phyloP scores from a whole-genome alignment of 2,888 invertebrate species.

The Ochropacha duplaris region DNA sequence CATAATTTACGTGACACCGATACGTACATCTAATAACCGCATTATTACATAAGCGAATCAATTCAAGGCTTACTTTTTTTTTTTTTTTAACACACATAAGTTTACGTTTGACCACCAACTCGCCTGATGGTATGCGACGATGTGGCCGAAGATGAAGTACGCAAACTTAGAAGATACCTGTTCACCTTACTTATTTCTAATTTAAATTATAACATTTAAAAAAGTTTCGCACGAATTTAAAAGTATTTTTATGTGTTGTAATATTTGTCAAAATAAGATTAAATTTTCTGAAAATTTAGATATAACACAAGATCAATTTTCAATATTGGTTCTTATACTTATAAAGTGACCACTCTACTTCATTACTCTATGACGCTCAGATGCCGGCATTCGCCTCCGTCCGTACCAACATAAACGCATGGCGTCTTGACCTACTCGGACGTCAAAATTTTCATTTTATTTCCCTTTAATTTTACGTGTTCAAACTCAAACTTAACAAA shows the following conservation, averaged over 20 bases:
- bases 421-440: conserved; percentile 41
- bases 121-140: no score
- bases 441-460: conserved; percentile 23
- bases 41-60: not conserved
- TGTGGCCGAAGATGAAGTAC: no score
- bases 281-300: no score
- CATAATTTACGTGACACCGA: not conserved
- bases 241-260: no score
- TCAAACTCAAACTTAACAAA: conserved; percentile 27
- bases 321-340: not conserved
- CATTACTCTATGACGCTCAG: conserved; percentile 28
- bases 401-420: conserved; percentile 45
- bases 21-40: not conserved
- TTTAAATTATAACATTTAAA: no score
- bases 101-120: no score
- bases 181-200: no score
- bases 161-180: no score
- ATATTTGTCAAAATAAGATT: no score
- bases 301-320: no score
- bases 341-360: conserved; percentile 13
- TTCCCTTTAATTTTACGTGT: conserved; percentile 21
- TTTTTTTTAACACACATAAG: no score
- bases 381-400: conserved; percentile 21
- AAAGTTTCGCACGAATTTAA: no score
- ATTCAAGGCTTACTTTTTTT: not conserved